These are phyloP conservation scores for Cynopterus sphinx DNA, from an alignment of 2,797 vertebrate species.

Conservation along the genomic window DNA sequence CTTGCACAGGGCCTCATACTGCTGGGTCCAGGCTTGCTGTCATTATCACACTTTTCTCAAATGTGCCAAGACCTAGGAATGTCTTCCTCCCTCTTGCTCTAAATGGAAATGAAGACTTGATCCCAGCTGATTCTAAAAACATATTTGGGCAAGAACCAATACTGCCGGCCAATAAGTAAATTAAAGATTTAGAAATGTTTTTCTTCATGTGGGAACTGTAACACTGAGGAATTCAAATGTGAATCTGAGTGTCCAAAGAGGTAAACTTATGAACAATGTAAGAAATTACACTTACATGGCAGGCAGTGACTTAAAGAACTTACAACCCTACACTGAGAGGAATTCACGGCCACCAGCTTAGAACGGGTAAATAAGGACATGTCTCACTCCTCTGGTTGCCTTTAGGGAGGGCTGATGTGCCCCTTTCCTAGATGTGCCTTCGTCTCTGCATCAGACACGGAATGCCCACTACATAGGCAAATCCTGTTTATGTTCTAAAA, in stretches of 20 bases:
- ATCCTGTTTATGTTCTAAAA: background rate
- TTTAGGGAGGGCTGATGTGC: background rate
- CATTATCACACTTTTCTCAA: background rate
- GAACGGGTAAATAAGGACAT: background rate
- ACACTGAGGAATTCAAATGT: background rate
- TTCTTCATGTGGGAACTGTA: background rate
- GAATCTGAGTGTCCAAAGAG: background rate
- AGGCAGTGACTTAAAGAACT: background rate
- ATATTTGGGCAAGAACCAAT: background rate
- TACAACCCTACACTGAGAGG: background rate
- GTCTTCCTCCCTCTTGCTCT: background rate
- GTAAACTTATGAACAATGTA: background rate
- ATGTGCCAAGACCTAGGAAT: background rate
- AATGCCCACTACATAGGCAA: background rate
- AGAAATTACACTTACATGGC: background rate
- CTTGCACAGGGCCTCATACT: background rate
- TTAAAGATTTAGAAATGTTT: background rate
- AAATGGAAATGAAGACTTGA: slow-evolving; percentile 11
- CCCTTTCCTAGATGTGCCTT: background rate
- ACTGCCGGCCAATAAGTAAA: background rate
- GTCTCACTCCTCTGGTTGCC: background rate
- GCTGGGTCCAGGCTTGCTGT: background rate
- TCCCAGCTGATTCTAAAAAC: background rate
- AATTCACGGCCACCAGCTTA: background rate
- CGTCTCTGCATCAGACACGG: background rate